A percentile compares a stretch with the other conserved stretches of the same genome.
Evolutionary conservation across 1,140 invertebrate species (phyloP).

Genomic region (Anoplolepis gracilipes): DNA sequence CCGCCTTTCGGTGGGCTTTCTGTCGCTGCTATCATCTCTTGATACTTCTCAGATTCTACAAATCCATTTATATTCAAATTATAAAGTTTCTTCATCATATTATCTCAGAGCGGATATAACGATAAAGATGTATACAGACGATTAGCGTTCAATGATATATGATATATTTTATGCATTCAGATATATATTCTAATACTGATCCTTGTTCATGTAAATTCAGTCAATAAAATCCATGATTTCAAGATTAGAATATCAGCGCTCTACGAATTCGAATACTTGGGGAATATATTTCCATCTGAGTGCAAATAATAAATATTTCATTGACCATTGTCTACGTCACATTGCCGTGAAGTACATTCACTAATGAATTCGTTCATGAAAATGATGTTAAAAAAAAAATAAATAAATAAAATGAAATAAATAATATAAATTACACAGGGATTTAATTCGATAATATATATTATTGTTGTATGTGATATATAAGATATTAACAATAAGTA

Average conservation of each 20-base stretch:
- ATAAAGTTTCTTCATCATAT: conserved; percentile 36
- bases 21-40: conserved; percentile 90
- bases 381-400: conserved; percentile 20
- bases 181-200: background rate
- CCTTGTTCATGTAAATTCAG: background rate
- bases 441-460: conserved; percentile 10
- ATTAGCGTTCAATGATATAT: conserved; percentile 65
- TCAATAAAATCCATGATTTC: background rate
- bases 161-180: conserved; percentile 62
- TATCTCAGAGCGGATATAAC: conserved; percentile 70
- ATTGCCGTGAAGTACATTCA: conserved; percentile 48
- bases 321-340: conserved; percentile 55
- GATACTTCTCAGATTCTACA: conserved; percentile 93
- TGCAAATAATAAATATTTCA: conserved; percentile 55
- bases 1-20: conserved; percentile 89
- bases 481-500: conserved; percentile 24
- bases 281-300: background rate
- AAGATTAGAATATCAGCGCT: background rate
- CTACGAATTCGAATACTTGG: background rate
- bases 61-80: conserved; percentile 72
- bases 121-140: conserved; percentile 74
- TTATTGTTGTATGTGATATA: background rate
- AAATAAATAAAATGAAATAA: conserved; percentile 32
- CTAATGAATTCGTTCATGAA: conserved; percentile 53
- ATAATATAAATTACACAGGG: background rate